Evolutionary conservation across 2,797 vertebrate species (phyloP), one percentile per base, ranked within the genome.

Genomic region (Acanthurus tractus): DNA sequence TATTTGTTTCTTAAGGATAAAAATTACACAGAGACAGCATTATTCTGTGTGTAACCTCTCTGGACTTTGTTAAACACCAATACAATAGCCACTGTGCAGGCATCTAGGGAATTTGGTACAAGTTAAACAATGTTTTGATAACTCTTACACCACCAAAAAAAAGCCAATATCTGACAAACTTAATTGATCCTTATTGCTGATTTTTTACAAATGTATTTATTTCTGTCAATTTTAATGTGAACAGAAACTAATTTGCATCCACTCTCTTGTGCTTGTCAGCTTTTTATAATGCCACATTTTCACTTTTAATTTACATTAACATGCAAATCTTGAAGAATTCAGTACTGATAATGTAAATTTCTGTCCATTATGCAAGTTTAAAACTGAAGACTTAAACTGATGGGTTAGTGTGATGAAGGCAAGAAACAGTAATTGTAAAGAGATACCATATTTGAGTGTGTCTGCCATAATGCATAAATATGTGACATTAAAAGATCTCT

Each of bases 31-130:
- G 0, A 62, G 11, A 49, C 12, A 49, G 18, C 44, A 34, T 50
- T 29, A 45, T 46, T 72, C 6, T 59, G 15, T 57, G 15, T 49
- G 6, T 38, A 44, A 76, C 15, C 10, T 44, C 63, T 3, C 10
- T n/a, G 3, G 55, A 10, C 42, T 49, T 63, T 63, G 9, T 81
- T 62, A 59, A 80, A 74, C 55, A 83, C 20, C 6, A 62, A 22
- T 29, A 62, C 18, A 66, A 38, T 62, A 65, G 2, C 52, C 18
- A 50, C 12, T 69, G 38, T 61, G 57, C 53, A 56, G 40, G 3
- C 25, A 34, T 46, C 29, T 34, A 53, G 44, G 22, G 29, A 73
- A 36, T 8, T 46, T 12, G 1, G 15, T 34, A 42, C 11, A 62
- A 50, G 6, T 25, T n/a, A 18, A 61, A 3, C 17, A 18, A 18